Evolutionary conservation across 2,888 invertebrate species (phyloP).

Genomic region (Alcis repandata): DNA sequence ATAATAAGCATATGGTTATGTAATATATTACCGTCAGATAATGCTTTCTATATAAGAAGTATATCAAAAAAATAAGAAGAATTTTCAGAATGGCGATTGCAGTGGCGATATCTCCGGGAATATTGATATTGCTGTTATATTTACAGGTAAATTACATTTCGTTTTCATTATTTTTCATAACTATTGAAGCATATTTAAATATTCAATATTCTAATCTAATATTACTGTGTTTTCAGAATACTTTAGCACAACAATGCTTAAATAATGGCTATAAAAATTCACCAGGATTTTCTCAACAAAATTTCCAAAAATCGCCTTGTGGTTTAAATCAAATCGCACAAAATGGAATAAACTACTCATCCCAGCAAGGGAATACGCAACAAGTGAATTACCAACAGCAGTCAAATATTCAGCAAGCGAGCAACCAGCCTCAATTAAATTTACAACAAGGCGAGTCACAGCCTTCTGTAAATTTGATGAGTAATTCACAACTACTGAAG

Average conservation of each 20-base stretch:
- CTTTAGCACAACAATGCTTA: slow-evolving; percentile 33
- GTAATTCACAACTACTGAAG: slow-evolving; percentile 32
- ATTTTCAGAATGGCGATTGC: slow-evolving; percentile 65
- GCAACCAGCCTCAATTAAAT: slow-evolving; percentile 34
- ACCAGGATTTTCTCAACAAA: slow-evolving; percentile 21
- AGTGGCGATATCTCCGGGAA: slow-evolving; percentile 56
- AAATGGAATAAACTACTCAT: slow-evolving; percentile 37
- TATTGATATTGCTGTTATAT: slow-evolving; percentile 59
- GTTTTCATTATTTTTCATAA: no score
- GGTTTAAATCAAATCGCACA: slow-evolving; percentile 20
- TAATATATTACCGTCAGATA: slow-evolving; percentile 59
- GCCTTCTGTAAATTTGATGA: slow-evolving; percentile 33
- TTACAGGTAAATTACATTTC: slow-evolving; percentile 50
- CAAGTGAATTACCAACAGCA: slow-evolving; percentile 54
- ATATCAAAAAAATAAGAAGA: slow-evolving; percentile 54
- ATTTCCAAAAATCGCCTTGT: slow-evolving; percentile 7
- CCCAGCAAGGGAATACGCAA: slow-evolving; percentile 39
- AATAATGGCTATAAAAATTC: slow-evolving; percentile 30
- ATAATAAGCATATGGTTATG: slow-evolving; percentile 57
- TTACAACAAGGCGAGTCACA: slow-evolving; percentile 31
- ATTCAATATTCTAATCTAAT: neutral
- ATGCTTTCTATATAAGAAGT: slow-evolving; percentile 66
- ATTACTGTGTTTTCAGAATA: slow-evolving; percentile 33
- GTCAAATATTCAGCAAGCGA: slow-evolving; percentile 49
- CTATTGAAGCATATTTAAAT: no score